phyloP scores from a whole-genome alignment of 2,888 invertebrate genomes.

The Morinoia aosen region DNA sequence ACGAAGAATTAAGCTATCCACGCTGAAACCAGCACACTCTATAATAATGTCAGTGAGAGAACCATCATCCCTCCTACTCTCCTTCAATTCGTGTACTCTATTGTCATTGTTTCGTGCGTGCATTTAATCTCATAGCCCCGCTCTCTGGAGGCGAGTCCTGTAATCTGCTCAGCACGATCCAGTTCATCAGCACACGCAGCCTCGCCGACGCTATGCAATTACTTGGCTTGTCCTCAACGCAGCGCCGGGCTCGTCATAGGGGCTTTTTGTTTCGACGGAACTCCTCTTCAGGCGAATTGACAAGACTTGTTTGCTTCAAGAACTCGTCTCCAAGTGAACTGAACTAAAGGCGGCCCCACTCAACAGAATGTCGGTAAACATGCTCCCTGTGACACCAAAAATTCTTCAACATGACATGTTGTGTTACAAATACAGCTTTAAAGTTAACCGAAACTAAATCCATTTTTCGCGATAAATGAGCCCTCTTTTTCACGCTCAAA shows the following conservation, averaged over 20 bases:
- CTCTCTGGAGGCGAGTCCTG: neutral
- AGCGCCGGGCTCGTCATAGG: neutral
- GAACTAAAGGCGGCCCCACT: neutral
- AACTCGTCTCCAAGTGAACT: neutral
- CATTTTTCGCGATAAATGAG: neutral
- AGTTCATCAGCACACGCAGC: neutral
- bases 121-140: neutral
- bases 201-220: neutral
- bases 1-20: no score
- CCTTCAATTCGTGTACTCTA: neutral
- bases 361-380: neutral
- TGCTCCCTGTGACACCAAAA: neutral
- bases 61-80: neutral
- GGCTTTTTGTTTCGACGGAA: neutral
- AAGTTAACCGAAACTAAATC: neutral
- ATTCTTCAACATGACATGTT: no score
- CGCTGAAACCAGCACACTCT: no score
- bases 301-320: neutral
- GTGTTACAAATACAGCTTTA: neutral
- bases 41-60: no score
- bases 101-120: neutral
- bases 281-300: neutral
- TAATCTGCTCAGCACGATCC: neutral
- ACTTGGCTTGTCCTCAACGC: neutral
- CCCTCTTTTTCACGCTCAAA: neutral